phyloP scores from a whole-genome alignment of 2,888 invertebrate species.

The Campoletis raptor region DNA sequence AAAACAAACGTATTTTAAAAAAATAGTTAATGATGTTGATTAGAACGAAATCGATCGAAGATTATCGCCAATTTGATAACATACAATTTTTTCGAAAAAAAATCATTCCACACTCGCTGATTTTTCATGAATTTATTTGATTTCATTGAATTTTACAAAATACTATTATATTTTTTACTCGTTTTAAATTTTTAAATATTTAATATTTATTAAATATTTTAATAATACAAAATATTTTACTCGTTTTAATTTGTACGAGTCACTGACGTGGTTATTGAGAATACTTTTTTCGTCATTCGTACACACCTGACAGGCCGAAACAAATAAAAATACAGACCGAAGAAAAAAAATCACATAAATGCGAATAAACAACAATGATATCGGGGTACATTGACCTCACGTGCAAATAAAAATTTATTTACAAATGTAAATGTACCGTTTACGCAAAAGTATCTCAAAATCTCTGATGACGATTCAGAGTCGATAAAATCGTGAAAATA shows the following conservation, averaged over 20 bases:
- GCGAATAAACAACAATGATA: conserved; percentile 13
- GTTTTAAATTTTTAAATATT: too few species aligned
- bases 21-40: neutral
- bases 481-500: neutral
- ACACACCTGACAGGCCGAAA: conserved; percentile 1
- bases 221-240: too few species aligned
- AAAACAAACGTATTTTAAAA: neutral
- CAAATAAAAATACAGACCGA: conserved; percentile 3
- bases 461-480: neutral
- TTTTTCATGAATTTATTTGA: neutral
- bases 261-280: neutral
- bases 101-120: neutral
- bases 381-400: conserved; percentile 25
- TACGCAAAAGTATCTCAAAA: neutral
- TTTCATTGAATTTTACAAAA: neutral
- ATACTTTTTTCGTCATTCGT: neutral
- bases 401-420: neutral
- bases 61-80: neutral
- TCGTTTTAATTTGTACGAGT: neutral
- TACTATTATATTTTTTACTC: too few species aligned
- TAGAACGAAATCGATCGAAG: neutral
- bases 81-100: neutral
- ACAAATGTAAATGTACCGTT: neutral
- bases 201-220: too few species aligned
- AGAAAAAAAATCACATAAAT: neutral